Evolutionary conservation across 2,888 invertebrate species (phyloP), one percentile per base, ranked within the genome.

Genomic region (Apocheima hispidaria): DNA sequence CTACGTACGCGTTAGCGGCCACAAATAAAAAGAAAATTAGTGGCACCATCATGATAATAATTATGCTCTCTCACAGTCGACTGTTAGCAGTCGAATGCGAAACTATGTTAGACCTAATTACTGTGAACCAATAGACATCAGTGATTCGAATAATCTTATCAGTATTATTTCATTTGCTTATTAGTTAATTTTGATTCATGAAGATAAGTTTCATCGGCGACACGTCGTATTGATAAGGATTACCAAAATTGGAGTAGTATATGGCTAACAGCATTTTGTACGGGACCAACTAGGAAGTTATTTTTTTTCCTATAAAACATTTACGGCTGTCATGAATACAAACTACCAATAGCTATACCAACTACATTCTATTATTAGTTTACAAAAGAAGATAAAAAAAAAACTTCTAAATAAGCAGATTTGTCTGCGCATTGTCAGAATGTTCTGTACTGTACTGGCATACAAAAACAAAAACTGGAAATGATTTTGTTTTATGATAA

Each of bases 81-180:
- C 46, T 44, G 30, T 16, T 9, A 1, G 7, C 38, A 23, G 40
- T 38, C 12, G n/a, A 55, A 33, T 50, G 40, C 44, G 18, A 10
- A 59, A 7, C 9, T 46, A 36, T 52, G 4, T 46, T n/a, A 40
- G 16, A 18, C n/a, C 40, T 40, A 20, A 51, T 30, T 40, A n/a
- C 9, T 30, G 48, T 44, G 50, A 20, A 63, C 3, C 58, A 50
- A 41, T 60, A 50, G 41, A 23, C 9, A 35, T 51, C 65, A 41
- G 60, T 69, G 67, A 67, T 69, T 67, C 63, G 16, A 3, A 9
- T 49, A 35, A 67, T 69, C 69, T 64, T 53, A 69, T 69, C 69
- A 4, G 14, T 5, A 6, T 33, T 10, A 54, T 41, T 43, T 21
- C 26, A 35, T 51, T 16, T 44, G 44, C 16, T 44, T 44, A 28